These are phyloP conservation scores for Limonius californicus DNA, from an alignment of 1,140 invertebrate species.

Conservation along the genomic window DNA sequence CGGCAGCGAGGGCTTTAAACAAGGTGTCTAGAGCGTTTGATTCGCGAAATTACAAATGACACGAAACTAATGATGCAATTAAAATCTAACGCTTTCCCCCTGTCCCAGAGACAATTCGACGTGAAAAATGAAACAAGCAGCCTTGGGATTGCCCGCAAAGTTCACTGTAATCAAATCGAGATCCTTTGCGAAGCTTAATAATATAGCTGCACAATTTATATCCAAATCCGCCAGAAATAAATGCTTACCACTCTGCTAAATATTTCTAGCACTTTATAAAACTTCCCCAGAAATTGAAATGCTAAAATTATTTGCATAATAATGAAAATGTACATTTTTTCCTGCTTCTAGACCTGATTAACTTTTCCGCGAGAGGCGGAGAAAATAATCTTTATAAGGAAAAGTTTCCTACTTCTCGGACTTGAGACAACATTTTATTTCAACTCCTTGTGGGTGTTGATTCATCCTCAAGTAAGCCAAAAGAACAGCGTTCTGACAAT, in stretches of 20 bases:
- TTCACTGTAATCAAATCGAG: constrained; percentile 8
- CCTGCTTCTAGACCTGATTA: neutral
- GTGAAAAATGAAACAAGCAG: constrained; percentile 4
- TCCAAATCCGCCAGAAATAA: neutral
- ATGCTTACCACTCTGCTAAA: neutral
- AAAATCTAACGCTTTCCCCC: neutral
- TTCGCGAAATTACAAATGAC: neutral
- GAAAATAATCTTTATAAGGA: too few relatives aligned
- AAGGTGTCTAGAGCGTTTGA: neutral
- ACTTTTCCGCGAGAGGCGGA: too few relatives aligned
- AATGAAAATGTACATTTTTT: neutral
- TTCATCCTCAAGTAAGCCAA: too few relatives aligned
- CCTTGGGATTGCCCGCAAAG: neutral
- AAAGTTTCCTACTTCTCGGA: too few relatives aligned
- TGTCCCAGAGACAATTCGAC: neutral
- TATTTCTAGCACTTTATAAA: neutral
- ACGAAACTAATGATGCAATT: constrained; percentile 2
- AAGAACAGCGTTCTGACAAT: too few relatives aligned
- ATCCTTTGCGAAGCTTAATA: neutral
- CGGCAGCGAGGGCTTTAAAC: neutral
- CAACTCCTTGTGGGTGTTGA: too few relatives aligned
- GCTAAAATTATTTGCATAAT: neutral
- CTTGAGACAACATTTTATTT: too few relatives aligned
- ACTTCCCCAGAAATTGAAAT: neutral
- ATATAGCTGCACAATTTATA: neutral